Base-by-base conservation (phyloP, 2,797 vertebrate genomes). In the Buceros bicornis region DNA sequence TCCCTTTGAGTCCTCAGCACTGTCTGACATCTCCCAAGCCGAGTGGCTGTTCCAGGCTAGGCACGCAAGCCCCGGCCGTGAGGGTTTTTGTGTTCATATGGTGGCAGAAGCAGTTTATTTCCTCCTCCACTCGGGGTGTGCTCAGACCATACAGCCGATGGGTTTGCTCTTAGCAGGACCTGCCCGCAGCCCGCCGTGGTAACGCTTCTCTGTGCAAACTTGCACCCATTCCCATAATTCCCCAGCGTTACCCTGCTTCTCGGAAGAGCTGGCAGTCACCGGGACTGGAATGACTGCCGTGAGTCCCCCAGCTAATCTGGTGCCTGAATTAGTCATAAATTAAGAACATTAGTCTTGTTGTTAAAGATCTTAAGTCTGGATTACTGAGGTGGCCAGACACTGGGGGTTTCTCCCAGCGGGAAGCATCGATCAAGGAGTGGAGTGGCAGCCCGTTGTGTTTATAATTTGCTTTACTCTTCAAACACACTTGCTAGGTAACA, bases 401-500 rank as follows among this genome's bases (percentile, higher is more conserved):
- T 71, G 76, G 31, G 48, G 57, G 11, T 74, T 93, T 64, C 53
- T 90, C 60, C 60, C 62, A 33, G 45, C 31, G 42, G 57, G 53
- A 74, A 84, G 50, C n/a, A 57, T 33, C 10, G 1, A 4, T 84
- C 48, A 64, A 53, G 64, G 66, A 88, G 65, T 54, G 26, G 73
- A 76, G 31, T 17, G 54, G 56, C 71, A 78, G 86, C 54, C 69
- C 12, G 0, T 37, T 50, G 81, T 87, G 56, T 79, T 89, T 56
- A 11, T 62, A 47, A 74, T 88, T 78, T 93, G 50, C 88, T 93
- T 69, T 87, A 47, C n/a, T 81, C 57, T 88, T 83, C 53, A 66
- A 79, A 87, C 62, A 21, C 50, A 8, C 10, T 2, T 54, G 16
- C 50, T 86, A 16, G 62, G 58, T 79, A 70, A 66, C 54, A 62